Percentiles rank a stretch among this genome's conserved stretches.
phyloP scores from a whole-genome alignment of 2,113 vertebrate genomes.

The Oceanites oceanicus region DNA sequence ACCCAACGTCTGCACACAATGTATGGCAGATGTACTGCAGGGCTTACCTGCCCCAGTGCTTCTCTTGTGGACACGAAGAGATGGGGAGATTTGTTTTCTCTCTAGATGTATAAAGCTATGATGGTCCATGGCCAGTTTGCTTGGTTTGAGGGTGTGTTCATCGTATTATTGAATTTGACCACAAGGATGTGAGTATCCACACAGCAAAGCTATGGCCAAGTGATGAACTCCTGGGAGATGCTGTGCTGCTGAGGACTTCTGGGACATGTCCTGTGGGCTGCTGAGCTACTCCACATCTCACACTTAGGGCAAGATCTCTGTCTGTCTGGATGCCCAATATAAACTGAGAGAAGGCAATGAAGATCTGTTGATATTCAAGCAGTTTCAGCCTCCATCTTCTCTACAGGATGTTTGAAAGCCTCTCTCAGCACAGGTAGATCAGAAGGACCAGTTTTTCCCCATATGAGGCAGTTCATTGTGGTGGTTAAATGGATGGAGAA shows the following conservation, averaged over 20 bases:
- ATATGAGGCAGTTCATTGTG: not conserved
- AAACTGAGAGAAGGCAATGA: not conserved
- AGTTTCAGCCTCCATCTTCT: not conserved
- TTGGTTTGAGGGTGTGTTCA: not conserved
- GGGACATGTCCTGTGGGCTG: not conserved
- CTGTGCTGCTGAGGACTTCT: not conserved
- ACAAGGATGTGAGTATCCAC: not conserved
- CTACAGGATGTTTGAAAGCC: not conserved
- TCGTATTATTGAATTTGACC: not conserved
- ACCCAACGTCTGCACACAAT: not conserved
- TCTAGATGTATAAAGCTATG: not conserved
- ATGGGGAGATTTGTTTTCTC: not conserved
- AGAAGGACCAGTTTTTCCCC: not conserved
- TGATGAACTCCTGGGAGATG: not conserved
- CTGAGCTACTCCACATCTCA: not conserved
- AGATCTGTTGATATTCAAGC: not conserved
- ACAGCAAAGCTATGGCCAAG: not conserved
- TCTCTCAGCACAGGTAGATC: not conserved
- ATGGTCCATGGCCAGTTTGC: accelerated
- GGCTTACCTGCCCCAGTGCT: not conserved
- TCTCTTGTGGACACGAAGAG: not conserved
- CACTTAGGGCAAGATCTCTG: not conserved
- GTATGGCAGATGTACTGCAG: not conserved
- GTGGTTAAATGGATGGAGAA: not conserved
- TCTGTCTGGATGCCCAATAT: not conserved